Evolutionary conservation across 2,888 invertebrate genomes (phyloP).

Genomic region (Pterobdella sp.): DNA sequence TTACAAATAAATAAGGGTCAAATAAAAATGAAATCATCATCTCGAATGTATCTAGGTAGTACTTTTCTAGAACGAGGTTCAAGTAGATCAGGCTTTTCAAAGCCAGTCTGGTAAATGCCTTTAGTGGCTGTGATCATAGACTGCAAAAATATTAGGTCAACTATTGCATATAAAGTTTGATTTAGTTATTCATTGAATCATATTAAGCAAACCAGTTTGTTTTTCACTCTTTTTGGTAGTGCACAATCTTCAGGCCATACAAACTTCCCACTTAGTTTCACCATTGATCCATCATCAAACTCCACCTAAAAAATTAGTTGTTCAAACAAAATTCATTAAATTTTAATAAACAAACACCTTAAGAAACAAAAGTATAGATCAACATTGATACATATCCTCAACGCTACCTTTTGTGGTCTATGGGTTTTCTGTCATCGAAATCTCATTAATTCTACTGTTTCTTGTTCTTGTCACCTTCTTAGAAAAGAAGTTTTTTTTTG

Average conservation of each 20-base stretch:
- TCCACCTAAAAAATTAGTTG: conserved; percentile 42
- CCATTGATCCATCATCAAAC: conserved; percentile 52
- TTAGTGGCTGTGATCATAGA: conserved; percentile 46
- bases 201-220: conserved; percentile 47
- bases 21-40: conserved; percentile 27
- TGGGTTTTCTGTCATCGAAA: too few relatives aligned
- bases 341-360: too few relatives aligned
- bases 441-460: too few relatives aligned
- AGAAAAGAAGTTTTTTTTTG: too few relatives aligned
- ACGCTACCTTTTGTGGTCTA: too few relatives aligned
- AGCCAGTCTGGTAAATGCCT: conserved; percentile 43
- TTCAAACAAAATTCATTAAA: too few relatives aligned
- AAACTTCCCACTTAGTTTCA: conserved; percentile 54
- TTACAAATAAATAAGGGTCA: neutral
- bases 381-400: too few relatives aligned
- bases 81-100: conserved; percentile 26
- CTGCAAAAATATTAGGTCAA: conserved; percentile 39
- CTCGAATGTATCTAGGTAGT: conserved; percentile 30
- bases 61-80: conserved; percentile 29
- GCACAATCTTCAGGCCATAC: conserved; percentile 57
- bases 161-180: neutral
- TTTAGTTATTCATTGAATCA: neutral
- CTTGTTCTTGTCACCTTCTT: too few relatives aligned
- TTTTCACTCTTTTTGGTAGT: conserved; percentile 57
- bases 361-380: too few relatives aligned